Base-by-base conservation (phyloP, 2,888 invertebrate genomes). In the Caenorhabditis zanzibari region DNA sequence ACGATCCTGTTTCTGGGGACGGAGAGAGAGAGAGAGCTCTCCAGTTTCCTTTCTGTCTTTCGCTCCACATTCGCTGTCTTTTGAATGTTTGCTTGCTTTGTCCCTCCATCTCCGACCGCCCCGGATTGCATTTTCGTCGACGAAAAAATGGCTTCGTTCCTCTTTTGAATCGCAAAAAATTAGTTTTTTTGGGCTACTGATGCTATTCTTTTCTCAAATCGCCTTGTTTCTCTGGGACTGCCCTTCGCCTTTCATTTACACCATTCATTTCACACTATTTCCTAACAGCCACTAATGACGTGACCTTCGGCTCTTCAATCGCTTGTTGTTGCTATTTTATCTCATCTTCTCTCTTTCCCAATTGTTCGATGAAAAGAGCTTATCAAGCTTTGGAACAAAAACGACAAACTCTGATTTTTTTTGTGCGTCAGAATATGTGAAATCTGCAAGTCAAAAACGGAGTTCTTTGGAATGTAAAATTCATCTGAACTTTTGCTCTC, bases 1-100 rank as follows among this genome's bases (percentile, higher is more conserved):
- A 64, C 79, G 79, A 79, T 79, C 79, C 79, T 79, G 79, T 79
- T 79, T 79, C 71, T 44, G 47, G 63, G 9, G 47, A 32, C n/a
- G n/a, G n/a, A n/a, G n/a, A n/a, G n/a, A n/a, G n/a, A n/a, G 44
- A 6, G 44, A n/a, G 28, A 12, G 64, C 44, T 72, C 64, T 49
- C 61, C 68, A 69, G 71, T 63, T 69, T 64, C 71, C 68, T 71
- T 35, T 56, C 52, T 64, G 24, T 49, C 68, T 49, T 38, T 68
- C 54, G 24, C 64, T 77, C 59, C 61, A n/a, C n/a, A 49, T 69
- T 58, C 68, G 71, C 58, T 71, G 71, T 59, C 59, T 35, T 49
- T 72, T 47, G 59, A 61, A 54, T 79, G 71, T 79, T 79, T 79
- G 79, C 79, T 56, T 63, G 71, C 79, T 79, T 71, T 72, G 66